These are phyloP conservation scores for Micronycteris hirsuta DNA, from an alignment of 2,113 vertebrate genomes.

Conservation along the genomic window DNA sequence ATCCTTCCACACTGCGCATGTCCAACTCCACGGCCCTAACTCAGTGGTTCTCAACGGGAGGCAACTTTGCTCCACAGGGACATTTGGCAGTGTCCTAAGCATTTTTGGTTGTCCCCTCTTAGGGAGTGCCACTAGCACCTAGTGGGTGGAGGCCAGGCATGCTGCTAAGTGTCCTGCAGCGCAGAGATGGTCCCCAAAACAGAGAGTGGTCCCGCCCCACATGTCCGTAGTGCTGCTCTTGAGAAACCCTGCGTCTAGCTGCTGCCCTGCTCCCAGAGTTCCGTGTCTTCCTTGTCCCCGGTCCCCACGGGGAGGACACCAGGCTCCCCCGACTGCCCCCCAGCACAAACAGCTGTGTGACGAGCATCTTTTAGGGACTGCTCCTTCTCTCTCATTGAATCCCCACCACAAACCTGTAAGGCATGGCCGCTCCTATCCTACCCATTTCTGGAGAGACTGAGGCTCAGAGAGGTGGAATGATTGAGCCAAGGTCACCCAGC, in stretches of 20 bases:
- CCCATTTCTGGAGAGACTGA: neutral
- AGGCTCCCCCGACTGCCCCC: too few species aligned
- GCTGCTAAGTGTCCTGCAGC: rapidly evolving
- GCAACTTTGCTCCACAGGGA: neutral
- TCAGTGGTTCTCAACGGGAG: neutral
- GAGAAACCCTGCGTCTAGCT: neutral
- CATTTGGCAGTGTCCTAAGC: neutral
- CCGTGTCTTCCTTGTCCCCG: neutral
- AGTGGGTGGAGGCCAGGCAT: neutral
- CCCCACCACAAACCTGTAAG: neutral
- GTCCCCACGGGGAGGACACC: neutral
- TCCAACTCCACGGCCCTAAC: neutral
- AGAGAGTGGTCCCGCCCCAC: neutral
- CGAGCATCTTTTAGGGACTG: neutral
- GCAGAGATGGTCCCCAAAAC: neutral
- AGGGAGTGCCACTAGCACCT: neutral
- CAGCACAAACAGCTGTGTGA: neutral
- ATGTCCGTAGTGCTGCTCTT: rapidly evolving
- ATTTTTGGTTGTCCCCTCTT: neutral
- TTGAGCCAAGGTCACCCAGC: neutral
- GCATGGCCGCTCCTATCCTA: neutral
- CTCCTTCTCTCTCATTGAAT: neutral
- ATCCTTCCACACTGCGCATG: rapidly evolving
- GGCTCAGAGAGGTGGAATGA: neutral
- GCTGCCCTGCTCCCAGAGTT: neutral